Percentiles rank a stretch among this genome's conserved stretches.
Evolutionary conservation across 2,113 vertebrate genomes (phyloP).

Genomic region (Henicopernis longicauda): DNA sequence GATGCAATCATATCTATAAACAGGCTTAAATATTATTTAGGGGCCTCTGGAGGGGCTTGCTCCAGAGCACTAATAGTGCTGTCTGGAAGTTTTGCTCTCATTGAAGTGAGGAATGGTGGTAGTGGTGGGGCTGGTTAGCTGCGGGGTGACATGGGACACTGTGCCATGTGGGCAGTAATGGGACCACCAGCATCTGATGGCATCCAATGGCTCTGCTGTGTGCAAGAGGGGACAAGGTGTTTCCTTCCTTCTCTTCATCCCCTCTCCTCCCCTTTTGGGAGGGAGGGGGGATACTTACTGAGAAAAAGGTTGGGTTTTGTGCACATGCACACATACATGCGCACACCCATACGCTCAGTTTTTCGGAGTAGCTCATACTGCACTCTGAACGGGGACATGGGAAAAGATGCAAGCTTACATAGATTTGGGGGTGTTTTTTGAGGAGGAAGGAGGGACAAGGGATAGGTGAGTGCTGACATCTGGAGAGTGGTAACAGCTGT

Average conservation of each 20-base stretch:
- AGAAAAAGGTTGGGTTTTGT: neutral
- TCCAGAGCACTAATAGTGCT: neutral
- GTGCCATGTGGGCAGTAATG: neutral
- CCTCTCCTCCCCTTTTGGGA: neutral
- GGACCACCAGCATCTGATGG: neutral
- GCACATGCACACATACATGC: fast-evolving
- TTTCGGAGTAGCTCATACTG: neutral
- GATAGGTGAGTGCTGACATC: neutral
- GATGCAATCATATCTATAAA: neutral
- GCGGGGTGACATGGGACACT: neutral
- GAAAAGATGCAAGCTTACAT: neutral
- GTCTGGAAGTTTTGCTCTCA: neutral
- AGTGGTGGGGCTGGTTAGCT: neutral
- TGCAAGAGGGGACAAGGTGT: neutral
- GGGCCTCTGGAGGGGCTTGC: neutral
- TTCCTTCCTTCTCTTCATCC: neutral
- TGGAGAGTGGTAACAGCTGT: slow-evolving; percentile 41
- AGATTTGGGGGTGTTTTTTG: fast-evolving
- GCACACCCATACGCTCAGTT: fast-evolving
- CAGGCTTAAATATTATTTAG: neutral
- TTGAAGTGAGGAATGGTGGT: neutral
- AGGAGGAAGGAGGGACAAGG: neutral
- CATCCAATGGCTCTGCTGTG: neutral
- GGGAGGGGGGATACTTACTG: neutral
- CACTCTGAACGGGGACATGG: neutral